Base-by-base conservation (phyloP, 2,888 invertebrate species). In the Eledone cirrhosa region DNA sequence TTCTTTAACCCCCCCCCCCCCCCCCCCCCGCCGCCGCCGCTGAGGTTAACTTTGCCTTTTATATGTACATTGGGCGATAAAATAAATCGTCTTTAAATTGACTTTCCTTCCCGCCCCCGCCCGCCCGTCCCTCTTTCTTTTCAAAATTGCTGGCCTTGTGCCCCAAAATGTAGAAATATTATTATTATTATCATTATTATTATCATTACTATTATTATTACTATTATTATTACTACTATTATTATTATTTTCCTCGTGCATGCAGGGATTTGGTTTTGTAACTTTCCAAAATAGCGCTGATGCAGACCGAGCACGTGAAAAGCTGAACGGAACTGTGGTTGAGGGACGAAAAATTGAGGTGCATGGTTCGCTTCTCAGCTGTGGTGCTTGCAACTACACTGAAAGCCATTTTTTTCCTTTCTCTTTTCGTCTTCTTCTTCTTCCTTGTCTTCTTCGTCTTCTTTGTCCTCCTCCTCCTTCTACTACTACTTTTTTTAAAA, bases 271-370 rank as follows among this genome's bases (percentile, higher is more conserved):
- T 95, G 99, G 99, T 95, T 99, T 99, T 96, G 99, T 99, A 95
- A 99, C 99, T 95, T 99, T 99, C 97, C 98, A 98, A 95, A 97
- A 97, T 95, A 97, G 97, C 95, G 96, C 95, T 94, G 99, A 99
- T 94, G 99, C 99, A 94, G 99, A 99, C 95, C 96, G 97, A 95
- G 99, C 99, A 95, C 97, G 99, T 94, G 98, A 98, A 95, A 97
- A 98, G 95, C 96, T 99, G 94, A 98, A 99, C 95, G 98, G 98
- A 95, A 97, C 98, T 94, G 97, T 98, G 95, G 98, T 99, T 95
- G 99, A 99, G 96, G 99, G 99, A 94, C 95, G 99, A 94, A 99
- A 99, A 95, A 98, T 99, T 95, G 99, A 99, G 97, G 98, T 98
- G 91, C 76, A 76, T 76, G 76, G 76, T 27, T 47, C n/a, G 53